Evolutionary conservation across 2,113 vertebrate genomes (phyloP).

Genomic region (Agapornis roseicollis): DNA sequence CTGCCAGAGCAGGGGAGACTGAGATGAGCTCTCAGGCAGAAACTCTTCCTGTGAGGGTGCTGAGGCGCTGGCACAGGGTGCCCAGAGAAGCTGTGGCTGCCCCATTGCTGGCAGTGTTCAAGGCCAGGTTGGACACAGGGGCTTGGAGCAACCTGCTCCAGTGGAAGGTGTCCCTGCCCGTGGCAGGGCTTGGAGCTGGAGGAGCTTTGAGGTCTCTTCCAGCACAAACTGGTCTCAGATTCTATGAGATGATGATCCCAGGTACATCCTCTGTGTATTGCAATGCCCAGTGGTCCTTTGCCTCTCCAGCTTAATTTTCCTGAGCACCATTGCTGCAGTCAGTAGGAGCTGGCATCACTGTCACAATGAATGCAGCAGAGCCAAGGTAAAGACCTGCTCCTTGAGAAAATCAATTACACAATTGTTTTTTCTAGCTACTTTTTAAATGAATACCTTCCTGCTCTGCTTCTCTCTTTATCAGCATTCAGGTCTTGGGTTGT

Average conservation of each 20-base stretch:
- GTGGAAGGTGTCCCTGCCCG: background rate
- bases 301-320: background rate
- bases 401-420: background rate
- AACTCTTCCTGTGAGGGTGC: no score
- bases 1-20: no score
- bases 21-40: no score
- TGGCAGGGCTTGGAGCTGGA: background rate
- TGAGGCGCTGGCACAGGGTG: no score
- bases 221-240: background rate
- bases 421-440: background rate
- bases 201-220: background rate
- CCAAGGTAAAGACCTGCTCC: background rate
- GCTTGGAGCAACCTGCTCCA: no score
- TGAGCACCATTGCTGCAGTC: background rate
- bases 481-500: background rate
- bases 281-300: background rate
- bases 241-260: background rate
- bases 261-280: background rate
- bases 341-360: background rate
- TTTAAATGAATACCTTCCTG: background rate
- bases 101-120: no score
- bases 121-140: no score
- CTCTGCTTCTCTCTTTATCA: background rate
- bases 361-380: rapidly evolving
- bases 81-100: no score